Percentiles rank a stretch among this genome's conserved stretches.
These are phyloP conservation scores for Bovichtus diacanthus DNA, from an alignment of 2,797 vertebrate genomes.

Conservation along the genomic window DNA sequence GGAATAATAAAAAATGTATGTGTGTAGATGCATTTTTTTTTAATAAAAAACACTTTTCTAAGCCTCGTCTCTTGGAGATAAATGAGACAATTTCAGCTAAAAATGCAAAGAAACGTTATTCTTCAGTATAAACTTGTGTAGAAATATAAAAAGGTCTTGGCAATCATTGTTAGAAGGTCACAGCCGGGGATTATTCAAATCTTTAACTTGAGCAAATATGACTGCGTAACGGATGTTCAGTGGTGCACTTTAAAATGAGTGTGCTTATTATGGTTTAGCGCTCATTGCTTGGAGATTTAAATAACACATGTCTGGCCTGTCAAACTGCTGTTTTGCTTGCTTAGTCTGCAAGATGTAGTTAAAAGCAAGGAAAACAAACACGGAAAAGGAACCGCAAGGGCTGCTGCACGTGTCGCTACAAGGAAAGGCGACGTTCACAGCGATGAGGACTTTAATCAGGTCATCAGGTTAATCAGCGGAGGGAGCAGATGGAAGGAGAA, in stretches of 20 bases:
- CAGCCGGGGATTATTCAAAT: conserved; percentile 49
- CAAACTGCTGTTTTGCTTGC: conserved; percentile 31
- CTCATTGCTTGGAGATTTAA: conserved; percentile 51
- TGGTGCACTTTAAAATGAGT: conserved; percentile 42
- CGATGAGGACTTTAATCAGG: conserved; percentile 8
- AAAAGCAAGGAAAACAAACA: neutral
- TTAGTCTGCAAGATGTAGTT: conserved; percentile 29
- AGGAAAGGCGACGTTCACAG: conserved; percentile 7
- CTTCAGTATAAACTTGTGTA: neutral
- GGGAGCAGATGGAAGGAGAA: neutral
- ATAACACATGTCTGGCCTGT: conserved; percentile 47
- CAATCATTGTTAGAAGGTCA: conserved; percentile 33
- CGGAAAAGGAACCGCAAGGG: conserved; percentile 1
- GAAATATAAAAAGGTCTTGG: conserved; percentile 16
- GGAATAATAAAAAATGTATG: too few species aligned
- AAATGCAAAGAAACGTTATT: neutral
- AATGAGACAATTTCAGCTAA: neutral
- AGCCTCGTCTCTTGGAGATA: neutral
- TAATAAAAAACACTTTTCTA: neutral
- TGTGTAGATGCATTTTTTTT: too few species aligned
- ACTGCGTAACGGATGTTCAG: conserved; percentile 33
- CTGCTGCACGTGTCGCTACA: conserved; percentile 6
- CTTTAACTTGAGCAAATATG: conserved; percentile 37
- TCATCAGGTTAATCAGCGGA: too few species aligned
- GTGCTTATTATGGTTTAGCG: conserved; percentile 39